Conservation (phyloP, 2,797 vertebrate genomes). For the Sternotherus odoratus region DNA sequence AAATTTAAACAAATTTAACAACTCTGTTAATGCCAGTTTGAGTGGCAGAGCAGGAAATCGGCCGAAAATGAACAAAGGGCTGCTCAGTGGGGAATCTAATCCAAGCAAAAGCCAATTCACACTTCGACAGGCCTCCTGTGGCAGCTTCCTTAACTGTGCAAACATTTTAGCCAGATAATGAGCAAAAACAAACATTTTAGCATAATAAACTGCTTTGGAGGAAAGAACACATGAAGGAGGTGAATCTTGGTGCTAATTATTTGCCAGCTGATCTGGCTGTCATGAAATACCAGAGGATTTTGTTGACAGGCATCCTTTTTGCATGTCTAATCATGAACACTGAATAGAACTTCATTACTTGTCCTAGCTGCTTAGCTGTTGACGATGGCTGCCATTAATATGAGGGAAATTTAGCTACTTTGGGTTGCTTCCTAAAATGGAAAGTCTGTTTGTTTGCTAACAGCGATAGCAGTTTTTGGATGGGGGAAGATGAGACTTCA, state of each 20-base stretch:
- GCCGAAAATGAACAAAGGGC: conserved; percentile 56
- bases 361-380: conserved; percentile 20
- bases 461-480: neutral
- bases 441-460: neutral
- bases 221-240: neutral
- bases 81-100: neutral
- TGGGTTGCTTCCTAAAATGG: neutral
- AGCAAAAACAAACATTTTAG: conserved; percentile 38
- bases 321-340: neutral
- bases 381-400: neutral
- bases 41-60: conserved; percentile 51
- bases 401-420: neutral
- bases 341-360: neutral
- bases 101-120: conserved; percentile 54
- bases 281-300: neutral
- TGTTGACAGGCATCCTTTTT: neutral
- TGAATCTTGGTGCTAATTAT: neutral
- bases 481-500: neutral
- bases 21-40: conserved; percentile 32
- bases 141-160: conserved; percentile 55
- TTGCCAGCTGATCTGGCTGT: neutral
- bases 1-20: neutral
- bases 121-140: neutral
- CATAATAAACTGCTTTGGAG: conserved; percentile 11
- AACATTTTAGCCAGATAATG: conserved; percentile 60